phyloP scores from a whole-genome alignment of 1,140 invertebrate species.

The Ditylenchus dipsaci region DNA sequence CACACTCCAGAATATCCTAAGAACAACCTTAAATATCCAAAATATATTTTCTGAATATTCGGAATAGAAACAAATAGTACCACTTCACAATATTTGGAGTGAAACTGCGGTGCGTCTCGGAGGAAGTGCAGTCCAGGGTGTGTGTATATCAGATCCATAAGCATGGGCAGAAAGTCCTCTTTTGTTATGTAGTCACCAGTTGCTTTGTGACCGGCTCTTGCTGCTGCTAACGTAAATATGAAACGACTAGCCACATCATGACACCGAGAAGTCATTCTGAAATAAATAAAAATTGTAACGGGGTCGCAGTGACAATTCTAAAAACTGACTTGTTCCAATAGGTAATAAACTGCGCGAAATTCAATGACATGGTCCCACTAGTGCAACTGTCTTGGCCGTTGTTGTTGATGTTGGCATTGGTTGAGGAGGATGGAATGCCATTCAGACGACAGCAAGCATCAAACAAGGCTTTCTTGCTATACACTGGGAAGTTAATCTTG shows the following conservation, averaged over 20 bases:
- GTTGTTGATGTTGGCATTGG: conserved; percentile 1
- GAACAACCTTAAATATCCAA: conserved; percentile 64
- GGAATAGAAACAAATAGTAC: conserved; percentile 11
- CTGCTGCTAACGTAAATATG: conserved; percentile 70
- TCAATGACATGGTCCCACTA: conserved; percentile 15
- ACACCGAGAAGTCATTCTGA: conserved; percentile 49
- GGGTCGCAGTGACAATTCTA: neutral
- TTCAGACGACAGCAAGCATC: conserved; percentile 43
- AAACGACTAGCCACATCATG: conserved; percentile 86
- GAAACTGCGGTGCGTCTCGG: conserved; percentile 93
- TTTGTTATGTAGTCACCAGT: conserved; percentile 61
- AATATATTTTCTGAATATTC: neutral
- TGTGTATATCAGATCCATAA: conserved; percentile 97
- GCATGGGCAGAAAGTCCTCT: conserved; percentile 75
- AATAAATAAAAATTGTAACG: neutral
- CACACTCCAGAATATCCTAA: conserved; percentile 94
- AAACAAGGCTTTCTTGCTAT: conserved; percentile 35
- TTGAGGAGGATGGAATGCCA: neutral
- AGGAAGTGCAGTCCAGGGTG: conserved; percentile 94
- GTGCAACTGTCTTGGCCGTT: neutral
- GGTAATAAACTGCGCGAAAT: conserved; percentile 44
- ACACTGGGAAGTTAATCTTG: conserved; percentile 33
- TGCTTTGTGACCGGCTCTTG: conserved; percentile 24
- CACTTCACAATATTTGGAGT: conserved; percentile 76
- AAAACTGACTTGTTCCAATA: conserved; percentile 57